Evolutionary conservation across 2,797 vertebrate species (phyloP), one percentile per base, ranked within the genome.

Genomic region (Galaxias olidus): DNA sequence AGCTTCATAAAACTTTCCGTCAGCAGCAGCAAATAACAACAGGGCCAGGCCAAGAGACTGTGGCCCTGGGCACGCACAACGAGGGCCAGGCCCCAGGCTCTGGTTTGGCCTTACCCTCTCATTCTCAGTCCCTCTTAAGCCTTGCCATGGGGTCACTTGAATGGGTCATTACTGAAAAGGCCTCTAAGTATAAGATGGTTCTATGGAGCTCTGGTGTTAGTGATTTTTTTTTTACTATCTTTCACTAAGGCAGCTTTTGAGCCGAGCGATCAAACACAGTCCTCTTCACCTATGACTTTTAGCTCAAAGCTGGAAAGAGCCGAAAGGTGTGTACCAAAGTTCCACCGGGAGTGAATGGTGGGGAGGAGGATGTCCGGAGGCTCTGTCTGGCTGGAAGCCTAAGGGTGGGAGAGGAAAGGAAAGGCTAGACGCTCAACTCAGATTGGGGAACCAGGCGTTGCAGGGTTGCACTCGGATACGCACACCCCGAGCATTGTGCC

Each of bases 1-100:
- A 44, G 75, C 82, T 86, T 85, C 83, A 86, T 82, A 76, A 85
- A 84, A 86, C 78, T 90, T 90, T 92, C 91, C 90, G 89, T 90
- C 87, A 84, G 80, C 87, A 83, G 86, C 82, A 85, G 84, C 84
- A 88, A 89, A 89, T 87, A 89, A 89, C 84, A 91, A 87, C 84
- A 86, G 86, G 87, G 85, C 86, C 82, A 85, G 72, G 66, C 4
- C 72, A 86, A 84, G 85, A 75, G 72, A 87, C 80, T 0, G 62
- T 9, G 63, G 77, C 78, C 79, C 49, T 72, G 59, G 49, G 76
- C 82, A 79, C 57, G 60, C 76, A 79, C 65, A 4, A 1, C 1
- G 51, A 41, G 12, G 76, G 72, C 84, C 61, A 20, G 68, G 69
- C 75, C 74, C 75, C 41, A 19, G 14, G 69, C 63, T 63, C 42